Evolutionary conservation across 2,888 invertebrate genomes (phyloP).

Genomic region (Acanthosepion pharaonis): DNA sequence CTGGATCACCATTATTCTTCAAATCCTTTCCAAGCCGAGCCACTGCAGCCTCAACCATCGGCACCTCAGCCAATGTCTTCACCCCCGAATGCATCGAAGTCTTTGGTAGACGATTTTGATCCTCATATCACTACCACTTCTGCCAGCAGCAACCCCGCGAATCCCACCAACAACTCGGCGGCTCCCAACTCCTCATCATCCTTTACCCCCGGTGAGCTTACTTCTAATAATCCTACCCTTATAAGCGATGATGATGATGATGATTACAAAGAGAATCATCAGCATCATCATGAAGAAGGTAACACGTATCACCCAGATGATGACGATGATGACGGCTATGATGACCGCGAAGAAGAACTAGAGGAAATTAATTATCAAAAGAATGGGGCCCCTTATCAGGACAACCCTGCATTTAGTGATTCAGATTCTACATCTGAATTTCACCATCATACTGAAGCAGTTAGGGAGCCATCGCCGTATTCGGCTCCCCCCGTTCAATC

Average conservation of each 20-base stretch:
- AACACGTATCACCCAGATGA: conserved; percentile 20
- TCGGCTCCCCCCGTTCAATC: not conserved
- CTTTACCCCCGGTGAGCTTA: conserved; percentile 46
- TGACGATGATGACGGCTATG: not conserved
- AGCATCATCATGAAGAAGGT: not conserved
- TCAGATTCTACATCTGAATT: conserved; percentile 38
- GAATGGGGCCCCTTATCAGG: not conserved
- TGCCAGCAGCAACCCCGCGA: not conserved
- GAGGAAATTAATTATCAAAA: conserved; percentile 4
- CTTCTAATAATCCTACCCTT: not conserved
- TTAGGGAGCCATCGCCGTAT: not conserved
- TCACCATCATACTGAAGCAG: conserved; percentile 1
- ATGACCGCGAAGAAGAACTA: not conserved
- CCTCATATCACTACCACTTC: not conserved
- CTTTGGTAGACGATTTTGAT: conserved; percentile 37
- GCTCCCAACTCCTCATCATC: conserved; percentile 42
- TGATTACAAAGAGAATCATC: conserved; percentile 24
- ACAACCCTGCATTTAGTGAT: conserved; percentile 22
- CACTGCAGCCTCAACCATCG: conserved; percentile 42
- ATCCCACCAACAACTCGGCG: not conserved
- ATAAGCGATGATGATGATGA: conserved; percentile 17
- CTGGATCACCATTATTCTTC: conserved; percentile 35
- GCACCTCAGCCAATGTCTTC: conserved; percentile 43
- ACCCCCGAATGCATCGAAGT: not conserved
- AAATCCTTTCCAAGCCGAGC: not conserved